These are phyloP conservation scores for Aplidium turbinatum DNA, from an alignment of 23 tunicate genomes.

Conservation along the genomic window DNA sequence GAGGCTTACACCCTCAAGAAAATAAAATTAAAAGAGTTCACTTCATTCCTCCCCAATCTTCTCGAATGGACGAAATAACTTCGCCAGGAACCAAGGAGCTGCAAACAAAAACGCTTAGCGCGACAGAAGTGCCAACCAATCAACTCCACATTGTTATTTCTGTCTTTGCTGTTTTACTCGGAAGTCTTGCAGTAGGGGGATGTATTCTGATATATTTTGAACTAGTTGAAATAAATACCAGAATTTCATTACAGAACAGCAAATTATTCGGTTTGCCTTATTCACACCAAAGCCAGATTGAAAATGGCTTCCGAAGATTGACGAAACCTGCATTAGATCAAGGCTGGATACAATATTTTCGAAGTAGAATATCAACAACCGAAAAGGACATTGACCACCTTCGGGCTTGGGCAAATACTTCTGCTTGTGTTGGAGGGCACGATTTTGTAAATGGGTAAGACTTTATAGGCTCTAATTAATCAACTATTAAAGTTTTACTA, in stretches of 20 bases:
- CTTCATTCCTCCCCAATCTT: too few relatives aligned
- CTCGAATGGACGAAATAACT: too few relatives aligned
- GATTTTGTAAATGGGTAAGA: slow-evolving; percentile 37
- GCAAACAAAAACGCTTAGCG: neutral
- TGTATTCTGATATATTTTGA: slow-evolving; percentile 16
- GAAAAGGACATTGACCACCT: slow-evolving; percentile 19
- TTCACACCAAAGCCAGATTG: too few relatives aligned
- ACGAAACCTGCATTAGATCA: neutral
- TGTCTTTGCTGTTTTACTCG: slow-evolving; percentile 5
- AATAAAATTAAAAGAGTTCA: too few relatives aligned
- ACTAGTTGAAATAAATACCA: neutral
- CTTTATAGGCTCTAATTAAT: neutral
- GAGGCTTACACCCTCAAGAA: too few relatives aligned
- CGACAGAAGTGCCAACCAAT: neutral
- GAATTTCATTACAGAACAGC: neutral
- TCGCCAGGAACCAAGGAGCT: too few relatives aligned
- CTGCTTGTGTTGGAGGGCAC: slow-evolving; percentile 39
- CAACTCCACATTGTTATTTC: neutral
- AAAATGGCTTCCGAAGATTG: too few relatives aligned
- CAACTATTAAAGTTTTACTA: neutral
- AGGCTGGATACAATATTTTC: slow-evolving; percentile 28
- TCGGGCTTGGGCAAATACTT: slow-evolving; percentile 23
- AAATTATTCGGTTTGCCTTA: slow-evolving; percentile 11
- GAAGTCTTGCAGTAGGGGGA: slow-evolving; percentile 4
- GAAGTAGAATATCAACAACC: neutral